A percentile compares a stretch with the other conserved stretches of the same genome.
Evolutionary conservation across 2,113 vertebrate genomes (phyloP).

Genomic region (Calonectris borealis): DNA sequence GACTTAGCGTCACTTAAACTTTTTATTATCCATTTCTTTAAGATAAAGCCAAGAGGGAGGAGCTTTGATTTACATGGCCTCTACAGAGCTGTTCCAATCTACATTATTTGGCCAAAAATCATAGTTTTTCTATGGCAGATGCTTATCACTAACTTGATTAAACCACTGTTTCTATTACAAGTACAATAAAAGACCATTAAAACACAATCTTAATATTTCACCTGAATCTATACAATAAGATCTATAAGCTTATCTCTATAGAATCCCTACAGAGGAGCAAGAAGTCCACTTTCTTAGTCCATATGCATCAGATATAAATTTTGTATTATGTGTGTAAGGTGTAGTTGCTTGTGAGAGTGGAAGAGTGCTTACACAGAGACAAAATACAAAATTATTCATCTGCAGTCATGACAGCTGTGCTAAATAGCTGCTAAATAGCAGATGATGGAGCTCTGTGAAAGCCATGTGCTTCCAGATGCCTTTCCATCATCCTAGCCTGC

Average conservation of each 20-base stretch:
- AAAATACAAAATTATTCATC: neutral
- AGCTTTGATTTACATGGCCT: neutral
- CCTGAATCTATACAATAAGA: neutral
- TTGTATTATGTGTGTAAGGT: neutral
- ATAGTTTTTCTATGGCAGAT: neutral
- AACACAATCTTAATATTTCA: neutral
- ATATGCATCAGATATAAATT: neutral
- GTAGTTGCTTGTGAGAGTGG: neutral
- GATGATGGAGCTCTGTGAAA: neutral
- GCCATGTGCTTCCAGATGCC: neutral
- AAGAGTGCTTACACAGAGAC: neutral
- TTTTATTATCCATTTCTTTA: neutral
- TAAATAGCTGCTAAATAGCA: neutral
- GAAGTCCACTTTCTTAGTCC: neutral
- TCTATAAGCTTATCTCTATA: neutral
- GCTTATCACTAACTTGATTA: neutral
- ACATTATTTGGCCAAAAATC: neutral
- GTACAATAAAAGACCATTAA: neutral
- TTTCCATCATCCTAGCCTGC: neutral
- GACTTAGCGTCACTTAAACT: neutral
- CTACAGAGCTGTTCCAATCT: neutral
- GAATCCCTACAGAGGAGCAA: neutral
- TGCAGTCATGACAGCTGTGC: neutral
- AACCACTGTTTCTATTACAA: neutral
- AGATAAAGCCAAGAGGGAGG: neutral